Percentiles rank a stretch among this genome's conserved stretches.
phyloP scores from a whole-genome alignment of 1,140 invertebrate genomes.

The Drosophila burlai region DNA sequence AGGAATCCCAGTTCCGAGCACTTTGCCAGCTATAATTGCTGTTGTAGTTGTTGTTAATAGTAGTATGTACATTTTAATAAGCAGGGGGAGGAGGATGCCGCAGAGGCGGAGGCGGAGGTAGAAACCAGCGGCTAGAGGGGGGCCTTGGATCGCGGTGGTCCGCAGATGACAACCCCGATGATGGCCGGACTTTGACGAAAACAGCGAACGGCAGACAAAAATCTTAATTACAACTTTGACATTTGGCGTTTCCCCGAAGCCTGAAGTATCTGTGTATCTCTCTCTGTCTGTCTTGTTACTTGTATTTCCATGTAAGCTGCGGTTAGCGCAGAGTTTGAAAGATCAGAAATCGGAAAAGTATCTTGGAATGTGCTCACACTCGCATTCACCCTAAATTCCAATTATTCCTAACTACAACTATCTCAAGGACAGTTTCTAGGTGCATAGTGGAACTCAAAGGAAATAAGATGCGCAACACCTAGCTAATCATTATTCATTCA shows the following conservation, averaged over 20 bases:
- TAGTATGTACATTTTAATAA: slow-evolving; percentile 45
- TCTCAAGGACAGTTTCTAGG: not conserved
- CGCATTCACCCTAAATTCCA: not conserved
- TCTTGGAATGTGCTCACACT: too few species aligned
- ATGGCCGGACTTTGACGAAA: slow-evolving; percentile 26
- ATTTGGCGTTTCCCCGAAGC: slow-evolving; percentile 37
- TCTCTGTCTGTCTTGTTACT: not conserved
- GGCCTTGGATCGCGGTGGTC: slow-evolving; percentile 9
- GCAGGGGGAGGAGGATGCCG: not conserved
- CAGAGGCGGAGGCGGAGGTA: too few species aligned
- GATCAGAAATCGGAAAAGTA: not conserved
- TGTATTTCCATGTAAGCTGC: not conserved
- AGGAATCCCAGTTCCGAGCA: slow-evolving; percentile 45
- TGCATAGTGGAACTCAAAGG: not conserved
- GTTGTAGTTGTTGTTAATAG: slow-evolving; percentile 52
- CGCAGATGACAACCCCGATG: slow-evolving; percentile 44
- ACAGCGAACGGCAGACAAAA: slow-evolving; percentile 36
- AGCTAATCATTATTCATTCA: not conserved
- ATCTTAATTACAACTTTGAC: slow-evolving; percentile 55
- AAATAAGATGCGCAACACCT: not conserved
- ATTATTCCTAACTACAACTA: not conserved
- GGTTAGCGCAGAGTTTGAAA: not conserved
- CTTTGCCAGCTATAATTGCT: slow-evolving; percentile 36
- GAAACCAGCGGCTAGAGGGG: not conserved
- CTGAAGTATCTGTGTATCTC: not conserved